Evolutionary conservation across 2,888 invertebrate genomes (phyloP).

Genomic region (Habrosyne pyritoides): DNA sequence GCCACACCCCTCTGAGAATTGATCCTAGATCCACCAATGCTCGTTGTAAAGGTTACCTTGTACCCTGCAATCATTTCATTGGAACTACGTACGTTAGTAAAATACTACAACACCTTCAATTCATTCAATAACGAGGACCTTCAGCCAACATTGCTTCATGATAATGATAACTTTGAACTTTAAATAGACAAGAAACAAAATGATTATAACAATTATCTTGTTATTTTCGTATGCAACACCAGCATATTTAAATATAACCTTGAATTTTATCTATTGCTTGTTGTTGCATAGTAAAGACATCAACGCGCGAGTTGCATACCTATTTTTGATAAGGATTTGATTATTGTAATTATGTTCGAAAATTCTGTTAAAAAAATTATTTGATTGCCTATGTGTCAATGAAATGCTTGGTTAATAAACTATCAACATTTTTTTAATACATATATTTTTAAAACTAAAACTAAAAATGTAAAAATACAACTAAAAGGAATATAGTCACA

Average conservation of each 20-base stretch:
- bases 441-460: too few species aligned
- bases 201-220: not conserved
- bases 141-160: not conserved
- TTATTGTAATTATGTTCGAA: not conserved
- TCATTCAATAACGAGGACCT: not conserved
- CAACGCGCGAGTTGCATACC: conserved; percentile 20
- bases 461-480: too few species aligned
- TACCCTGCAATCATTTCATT: too few species aligned
- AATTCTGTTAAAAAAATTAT: not conserved
- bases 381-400: not conserved
- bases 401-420: too few species aligned
- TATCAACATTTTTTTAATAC: too few species aligned
- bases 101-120: not conserved
- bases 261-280: not conserved
- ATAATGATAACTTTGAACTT: not conserved
- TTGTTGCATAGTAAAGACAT: conserved; percentile 24
- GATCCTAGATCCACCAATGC: too few species aligned
- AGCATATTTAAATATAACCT: not conserved
- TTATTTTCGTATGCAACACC: not conserved
- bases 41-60: too few species aligned
- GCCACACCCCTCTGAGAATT: too few species aligned
- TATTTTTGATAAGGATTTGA: not conserved
- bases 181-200: not conserved
- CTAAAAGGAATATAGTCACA: too few species aligned
- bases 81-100: too few species aligned